Percentiles rank a stretch among this genome's conserved stretches.
Evolutionary conservation across 2,113 vertebrate genomes (phyloP).

Genomic region (Motacilla tschutschensis): DNA sequence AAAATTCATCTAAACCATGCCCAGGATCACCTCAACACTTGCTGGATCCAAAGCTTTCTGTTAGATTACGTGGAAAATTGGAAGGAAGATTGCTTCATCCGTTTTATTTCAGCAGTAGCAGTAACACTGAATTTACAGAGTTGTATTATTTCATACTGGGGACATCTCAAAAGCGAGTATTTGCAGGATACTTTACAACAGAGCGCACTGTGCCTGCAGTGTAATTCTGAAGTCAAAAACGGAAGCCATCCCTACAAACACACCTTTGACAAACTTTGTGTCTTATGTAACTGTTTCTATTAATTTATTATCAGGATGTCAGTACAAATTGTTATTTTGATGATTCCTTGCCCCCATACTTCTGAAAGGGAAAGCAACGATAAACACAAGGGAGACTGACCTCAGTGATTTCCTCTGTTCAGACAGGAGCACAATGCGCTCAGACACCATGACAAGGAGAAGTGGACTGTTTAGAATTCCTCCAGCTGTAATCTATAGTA

Average conservation of each 20-base stretch:
- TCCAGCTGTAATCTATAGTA: slow-evolving; percentile 48
- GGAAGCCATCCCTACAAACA: neutral
- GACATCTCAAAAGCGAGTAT: neutral
- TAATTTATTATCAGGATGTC: slow-evolving; percentile 42
- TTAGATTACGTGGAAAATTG: neutral
- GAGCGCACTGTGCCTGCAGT: neutral
- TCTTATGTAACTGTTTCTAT: neutral
- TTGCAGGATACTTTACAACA: neutral
- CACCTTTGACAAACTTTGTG: neutral
- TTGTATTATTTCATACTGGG: neutral
- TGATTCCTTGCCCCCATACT: slow-evolving; percentile 10
- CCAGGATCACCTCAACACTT: neutral
- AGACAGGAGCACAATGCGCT: slow-evolving; percentile 19
- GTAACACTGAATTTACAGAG: neutral
- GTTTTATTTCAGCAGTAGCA: neutral
- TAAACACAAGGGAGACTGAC: slow-evolving; percentile 55
- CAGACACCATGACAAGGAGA: slow-evolving; percentile 20
- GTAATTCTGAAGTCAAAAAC: neutral
- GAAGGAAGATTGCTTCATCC: neutral
- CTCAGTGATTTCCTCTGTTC: slow-evolving; percentile 55
- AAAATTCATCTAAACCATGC: neutral
- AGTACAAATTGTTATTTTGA: slow-evolving; percentile 39
- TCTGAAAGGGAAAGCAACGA: slow-evolving; percentile 57
- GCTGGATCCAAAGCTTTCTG: neutral
- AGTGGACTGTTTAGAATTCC: slow-evolving; percentile 50